These are phyloP conservation scores for Andrena bucephala DNA, from an alignment of 2,888 invertebrate species.

Conservation along the genomic window DNA sequence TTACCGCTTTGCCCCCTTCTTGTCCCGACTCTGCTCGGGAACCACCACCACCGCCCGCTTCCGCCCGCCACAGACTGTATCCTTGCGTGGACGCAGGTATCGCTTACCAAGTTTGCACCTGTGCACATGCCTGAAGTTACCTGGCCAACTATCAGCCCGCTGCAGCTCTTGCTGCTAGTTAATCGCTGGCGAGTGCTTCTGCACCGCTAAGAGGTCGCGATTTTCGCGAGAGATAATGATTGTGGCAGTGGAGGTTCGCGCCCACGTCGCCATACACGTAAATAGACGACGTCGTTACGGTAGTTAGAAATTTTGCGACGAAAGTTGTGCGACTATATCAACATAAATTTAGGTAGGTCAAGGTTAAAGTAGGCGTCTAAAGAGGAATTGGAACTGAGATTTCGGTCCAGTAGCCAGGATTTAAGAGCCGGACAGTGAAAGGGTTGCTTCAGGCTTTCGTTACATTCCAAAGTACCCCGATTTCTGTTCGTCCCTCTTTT, in stretches of 20 bases:
- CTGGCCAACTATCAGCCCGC: neutral
- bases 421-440: neutral
- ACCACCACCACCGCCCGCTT: slow-evolving; percentile 49
- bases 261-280: too few relatives aligned
- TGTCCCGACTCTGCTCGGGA: slow-evolving; percentile 38
- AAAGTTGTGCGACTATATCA: too few relatives aligned
- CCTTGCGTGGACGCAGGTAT: slow-evolving; percentile 45
- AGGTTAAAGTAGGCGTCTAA: neutral
- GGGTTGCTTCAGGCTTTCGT: neutral
- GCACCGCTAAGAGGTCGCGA: neutral
- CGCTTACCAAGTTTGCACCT: slow-evolving; percentile 39
- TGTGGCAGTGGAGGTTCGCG: neutral
- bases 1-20: slow-evolving; percentile 56
- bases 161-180: neutral
- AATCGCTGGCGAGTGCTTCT: slow-evolving; percentile 8
- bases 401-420: neutral
- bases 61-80: slow-evolving; percentile 30
- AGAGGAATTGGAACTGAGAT: neutral
- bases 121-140: neutral
- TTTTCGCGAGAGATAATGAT: slow-evolving; percentile 1
- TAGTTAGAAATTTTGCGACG: too few relatives aligned
- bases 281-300: too few relatives aligned
- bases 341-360: too few relatives aligned
- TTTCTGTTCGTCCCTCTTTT: neutral
- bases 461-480: neutral